Percentiles rank a stretch among this genome's conserved stretches.
phyloP scores from a whole-genome alignment of 2,113 vertebrate species.

The Dasyurus viverrinus region DNA sequence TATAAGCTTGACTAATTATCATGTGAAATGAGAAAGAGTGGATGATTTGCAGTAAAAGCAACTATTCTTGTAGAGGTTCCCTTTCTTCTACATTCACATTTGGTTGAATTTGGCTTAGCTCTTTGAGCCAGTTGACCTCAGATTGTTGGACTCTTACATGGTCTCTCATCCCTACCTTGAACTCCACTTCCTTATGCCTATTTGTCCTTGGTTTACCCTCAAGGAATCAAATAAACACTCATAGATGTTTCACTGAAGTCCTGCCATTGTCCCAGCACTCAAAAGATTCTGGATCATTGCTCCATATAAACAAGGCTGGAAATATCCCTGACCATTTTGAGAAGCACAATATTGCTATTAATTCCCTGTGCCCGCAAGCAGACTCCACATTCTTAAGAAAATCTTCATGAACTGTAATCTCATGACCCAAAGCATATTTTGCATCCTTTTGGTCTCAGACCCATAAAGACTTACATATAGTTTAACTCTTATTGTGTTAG shows the following conservation, averaged over 20 bases:
- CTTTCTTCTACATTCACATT: neutral
- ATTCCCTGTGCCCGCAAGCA: neutral
- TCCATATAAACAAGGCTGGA: neutral
- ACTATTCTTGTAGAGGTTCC: neutral
- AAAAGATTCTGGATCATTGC: neutral
- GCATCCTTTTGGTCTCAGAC: neutral
- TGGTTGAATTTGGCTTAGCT: neutral
- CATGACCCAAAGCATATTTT: neutral
- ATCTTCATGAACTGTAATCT: neutral
- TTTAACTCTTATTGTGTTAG: neutral
- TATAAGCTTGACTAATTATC: neutral
- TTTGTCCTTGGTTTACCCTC: neutral
- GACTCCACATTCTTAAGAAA: neutral
- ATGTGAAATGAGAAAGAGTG: neutral
- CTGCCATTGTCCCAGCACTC: neutral
- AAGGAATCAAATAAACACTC: neutral
- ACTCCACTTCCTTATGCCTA: neutral
- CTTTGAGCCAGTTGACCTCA: slow-evolving; percentile 1
- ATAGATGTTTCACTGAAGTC: neutral
- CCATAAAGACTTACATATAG: neutral
- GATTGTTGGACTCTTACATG: neutral
- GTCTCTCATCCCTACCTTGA: neutral
- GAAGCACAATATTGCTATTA: neutral
- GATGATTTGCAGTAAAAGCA: neutral
- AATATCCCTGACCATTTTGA: neutral